Evolutionary conservation across 2,888 invertebrate species (phyloP).

Genomic region (Drosophila atripex): DNA sequence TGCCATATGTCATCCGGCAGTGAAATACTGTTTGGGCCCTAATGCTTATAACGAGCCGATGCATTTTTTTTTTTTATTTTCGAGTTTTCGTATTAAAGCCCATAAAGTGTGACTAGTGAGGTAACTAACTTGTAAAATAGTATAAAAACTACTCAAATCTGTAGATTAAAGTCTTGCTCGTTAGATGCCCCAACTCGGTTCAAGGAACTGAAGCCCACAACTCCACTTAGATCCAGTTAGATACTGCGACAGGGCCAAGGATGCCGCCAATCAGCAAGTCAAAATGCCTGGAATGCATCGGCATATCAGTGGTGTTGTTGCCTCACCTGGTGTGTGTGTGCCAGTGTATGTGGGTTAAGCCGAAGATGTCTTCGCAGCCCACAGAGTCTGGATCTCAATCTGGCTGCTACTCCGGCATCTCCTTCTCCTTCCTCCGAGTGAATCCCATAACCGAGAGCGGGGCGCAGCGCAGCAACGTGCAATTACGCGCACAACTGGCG

Average conservation of each 20-base stretch:
- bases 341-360: constrained; percentile 52
- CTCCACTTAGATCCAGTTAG: constrained; percentile 48
- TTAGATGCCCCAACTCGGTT: constrained; percentile 5
- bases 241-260: constrained; percentile 40
- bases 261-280: constrained; percentile 61
- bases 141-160: no score
- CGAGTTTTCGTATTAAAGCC: no score
- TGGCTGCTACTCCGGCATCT: constrained; percentile 25
- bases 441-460: constrained; percentile 16
- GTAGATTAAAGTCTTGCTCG: neutral
- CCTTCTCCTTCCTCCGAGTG: constrained; percentile 15
- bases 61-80: no score
- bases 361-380: constrained; percentile 35
- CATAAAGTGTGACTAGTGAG: constrained; percentile 29
- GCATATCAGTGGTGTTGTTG: constrained; percentile 8
- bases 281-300: constrained; percentile 53
- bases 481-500: constrained; percentile 68
- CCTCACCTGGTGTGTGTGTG: constrained; percentile 14
- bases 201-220: constrained; percentile 36
- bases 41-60: constrained; percentile 48
- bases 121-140: neutral
- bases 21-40: constrained; percentile 39
- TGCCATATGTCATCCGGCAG: constrained; percentile 40
- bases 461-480: constrained; percentile 43
- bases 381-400: constrained; percentile 41